Evolutionary conservation across 2,888 invertebrate species (phyloP).

Genomic region (Beris morrisii): DNA sequence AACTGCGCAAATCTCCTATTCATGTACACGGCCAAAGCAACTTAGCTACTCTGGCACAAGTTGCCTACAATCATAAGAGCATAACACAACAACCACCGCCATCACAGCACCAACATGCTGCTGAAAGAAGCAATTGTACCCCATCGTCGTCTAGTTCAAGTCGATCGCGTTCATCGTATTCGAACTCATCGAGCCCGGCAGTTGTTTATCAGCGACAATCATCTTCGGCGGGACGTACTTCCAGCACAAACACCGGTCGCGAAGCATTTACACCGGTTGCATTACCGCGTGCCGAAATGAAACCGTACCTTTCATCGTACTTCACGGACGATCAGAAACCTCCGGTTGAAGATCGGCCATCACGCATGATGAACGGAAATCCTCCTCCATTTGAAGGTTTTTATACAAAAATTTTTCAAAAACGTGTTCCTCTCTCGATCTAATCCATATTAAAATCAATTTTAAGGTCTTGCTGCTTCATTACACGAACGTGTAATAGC

Average conservation of each 20-base stretch:
- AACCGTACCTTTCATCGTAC: conserved; percentile 72
- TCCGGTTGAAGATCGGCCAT: conserved; percentile 47
- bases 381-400: conserved; percentile 54
- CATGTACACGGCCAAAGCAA: conserved; percentile 44
- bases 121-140: conserved; percentile 24
- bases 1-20: conserved; percentile 48
- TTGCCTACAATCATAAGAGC: conserved; percentile 53
- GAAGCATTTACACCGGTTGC: conserved; percentile 52
- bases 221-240: conserved; percentile 14
- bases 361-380: conserved; percentile 49
- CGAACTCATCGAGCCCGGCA: conserved; percentile 46
- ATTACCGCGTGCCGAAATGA: conserved; percentile 70
- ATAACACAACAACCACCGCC: conserved; percentile 40
- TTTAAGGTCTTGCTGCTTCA: conserved; percentile 75
- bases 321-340: conserved; percentile 67
- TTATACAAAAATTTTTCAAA: background rate
- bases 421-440: background rate
- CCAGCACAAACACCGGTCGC: conserved; percentile 12
- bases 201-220: conserved; percentile 46
- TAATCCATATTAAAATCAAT: background rate
- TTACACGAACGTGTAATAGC: conserved; percentile 77
- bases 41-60: conserved; percentile 54
- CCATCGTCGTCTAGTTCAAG: conserved; percentile 5
- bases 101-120: conserved; percentile 40
- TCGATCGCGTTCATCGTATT: conserved; percentile 33